Conservation (phyloP, 2,888 invertebrate species). For the Ornithoptera alexandrae region DNA sequence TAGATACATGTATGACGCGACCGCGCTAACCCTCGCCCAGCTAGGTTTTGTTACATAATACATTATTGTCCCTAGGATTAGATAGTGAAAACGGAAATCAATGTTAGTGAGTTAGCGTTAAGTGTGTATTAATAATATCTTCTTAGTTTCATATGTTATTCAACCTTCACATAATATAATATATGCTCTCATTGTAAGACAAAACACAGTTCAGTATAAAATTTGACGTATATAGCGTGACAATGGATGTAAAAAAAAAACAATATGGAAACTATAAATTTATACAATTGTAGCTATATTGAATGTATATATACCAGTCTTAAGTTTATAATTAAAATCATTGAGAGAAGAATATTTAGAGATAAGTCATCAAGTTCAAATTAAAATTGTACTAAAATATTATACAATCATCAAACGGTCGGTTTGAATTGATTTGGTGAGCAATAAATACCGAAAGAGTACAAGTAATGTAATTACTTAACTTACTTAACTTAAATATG, state of each 20-base stretch:
- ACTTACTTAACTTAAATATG: conserved; percentile 49
- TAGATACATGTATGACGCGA: too few relatives aligned
- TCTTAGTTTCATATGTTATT: neutral
- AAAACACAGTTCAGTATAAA: neutral
- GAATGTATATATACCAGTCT: conserved; percentile 14
- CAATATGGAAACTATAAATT: neutral
- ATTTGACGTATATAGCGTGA: neutral
- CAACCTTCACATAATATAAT: too few relatives aligned
- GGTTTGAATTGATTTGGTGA: conserved; percentile 53
- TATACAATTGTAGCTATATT: conserved; percentile 16
- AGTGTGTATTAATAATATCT: conserved; percentile 17
- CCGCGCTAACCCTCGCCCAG: too few relatives aligned
- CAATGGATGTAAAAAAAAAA: neutral
- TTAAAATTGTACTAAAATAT: conserved; percentile 45
- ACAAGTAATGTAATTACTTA: conserved; percentile 55
- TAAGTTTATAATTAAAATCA: conserved; percentile 34
- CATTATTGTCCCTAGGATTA: conserved; percentile 9
- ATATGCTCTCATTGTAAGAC: neutral
- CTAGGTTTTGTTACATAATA: conserved; percentile 16
- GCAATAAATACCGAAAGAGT: conserved; percentile 69
- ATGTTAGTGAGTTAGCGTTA: conserved; percentile 31
- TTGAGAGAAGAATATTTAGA: conserved; percentile 39
- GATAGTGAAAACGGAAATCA: conserved; percentile 21
- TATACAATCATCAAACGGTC: conserved; percentile 52
- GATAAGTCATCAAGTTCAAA: conserved; percentile 54